These are phyloP conservation scores for Oegoconia quadripuncta DNA, from an alignment of 2,888 invertebrate genomes.

Conservation along the genomic window DNA sequence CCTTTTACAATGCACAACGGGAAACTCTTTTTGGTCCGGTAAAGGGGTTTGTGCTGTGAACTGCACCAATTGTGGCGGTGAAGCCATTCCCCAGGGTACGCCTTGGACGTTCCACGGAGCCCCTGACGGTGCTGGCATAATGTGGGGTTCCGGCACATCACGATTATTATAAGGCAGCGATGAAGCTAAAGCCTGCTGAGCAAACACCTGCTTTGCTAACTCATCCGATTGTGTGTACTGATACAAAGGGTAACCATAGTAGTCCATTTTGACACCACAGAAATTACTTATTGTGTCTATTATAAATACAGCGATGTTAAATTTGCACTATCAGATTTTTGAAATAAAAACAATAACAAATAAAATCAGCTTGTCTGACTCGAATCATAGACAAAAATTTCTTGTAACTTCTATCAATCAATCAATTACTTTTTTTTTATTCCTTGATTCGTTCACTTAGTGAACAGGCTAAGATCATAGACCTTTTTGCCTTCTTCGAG, in stretches of 20 bases:
- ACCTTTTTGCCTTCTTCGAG: no score
- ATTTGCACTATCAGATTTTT: no score
- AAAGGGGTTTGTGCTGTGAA: slow-evolving; percentile 59
- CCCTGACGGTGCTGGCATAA: slow-evolving; percentile 64
- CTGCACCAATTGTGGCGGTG: slow-evolving; percentile 65
- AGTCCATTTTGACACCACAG: slow-evolving; percentile 46
- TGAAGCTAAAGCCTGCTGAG: slow-evolving; percentile 56
- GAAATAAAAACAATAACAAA: no score
- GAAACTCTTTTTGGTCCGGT: slow-evolving; percentile 34
- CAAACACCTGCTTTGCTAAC: slow-evolving; percentile 59
- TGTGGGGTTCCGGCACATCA: slow-evolving; percentile 41
- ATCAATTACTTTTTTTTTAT: no score
- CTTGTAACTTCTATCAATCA: no score
- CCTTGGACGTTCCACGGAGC: slow-evolving; percentile 74
- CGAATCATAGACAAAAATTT: no score
- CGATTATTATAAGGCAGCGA: slow-evolving; percentile 35
- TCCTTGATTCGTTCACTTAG: no score
- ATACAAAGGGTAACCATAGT: slow-evolving; percentile 56
- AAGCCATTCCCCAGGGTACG: slow-evolving; percentile 72
- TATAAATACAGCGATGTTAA: no score
- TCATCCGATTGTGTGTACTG: slow-evolving; percentile 60
- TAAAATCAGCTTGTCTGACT: no score
- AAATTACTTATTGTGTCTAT: no score
- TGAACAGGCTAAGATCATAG: no score
- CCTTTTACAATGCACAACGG: slow-evolving; percentile 60